A percentile compares a stretch with the other conserved stretches of the same genome.
Conservation (phyloP, 1,140 invertebrate species). For the Atta cephalotes region DNA sequence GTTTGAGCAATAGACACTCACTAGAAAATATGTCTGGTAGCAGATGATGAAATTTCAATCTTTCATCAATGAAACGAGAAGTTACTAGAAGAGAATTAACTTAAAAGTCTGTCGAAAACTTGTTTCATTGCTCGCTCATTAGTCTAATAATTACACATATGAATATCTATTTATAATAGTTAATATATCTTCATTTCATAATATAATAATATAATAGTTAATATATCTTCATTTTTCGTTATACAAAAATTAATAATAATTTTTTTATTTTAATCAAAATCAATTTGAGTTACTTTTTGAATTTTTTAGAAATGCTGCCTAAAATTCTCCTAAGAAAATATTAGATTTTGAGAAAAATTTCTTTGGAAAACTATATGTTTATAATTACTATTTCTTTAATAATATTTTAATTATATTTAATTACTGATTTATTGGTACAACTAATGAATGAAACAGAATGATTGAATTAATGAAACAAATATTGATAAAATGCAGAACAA, state of each 20-base stretch:
- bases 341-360: not conserved
- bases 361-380: not conserved
- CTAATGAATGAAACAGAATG: not conserved
- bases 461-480: not conserved
- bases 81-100: not conserved
- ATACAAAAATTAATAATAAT: slow-evolving; percentile 5
- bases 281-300: slow-evolving; percentile 2
- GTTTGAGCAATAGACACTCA: slow-evolving; percentile 7
- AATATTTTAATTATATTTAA: not conserved
- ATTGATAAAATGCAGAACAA: not conserved
- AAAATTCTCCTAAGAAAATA: not conserved
- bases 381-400: not conserved
- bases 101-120: slow-evolving; percentile 64
- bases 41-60: slow-evolving; percentile 48
- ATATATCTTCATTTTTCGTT: not conserved
- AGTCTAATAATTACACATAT: slow-evolving; percentile 65
- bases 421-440: not conserved
- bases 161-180: slow-evolving; percentile 39
- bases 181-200: not conserved
- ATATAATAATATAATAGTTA: slow-evolving; percentile 34
- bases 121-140: slow-evolving; percentile 72
- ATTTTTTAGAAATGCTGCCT: not conserved
- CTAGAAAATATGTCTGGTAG: slow-evolving; percentile 59
- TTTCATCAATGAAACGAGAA: slow-evolving; percentile 68
- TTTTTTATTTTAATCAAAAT: slow-evolving; percentile 5